Conservation (phyloP, 2,888 invertebrate species). For the Myopa tessellatipennis region DNA sequence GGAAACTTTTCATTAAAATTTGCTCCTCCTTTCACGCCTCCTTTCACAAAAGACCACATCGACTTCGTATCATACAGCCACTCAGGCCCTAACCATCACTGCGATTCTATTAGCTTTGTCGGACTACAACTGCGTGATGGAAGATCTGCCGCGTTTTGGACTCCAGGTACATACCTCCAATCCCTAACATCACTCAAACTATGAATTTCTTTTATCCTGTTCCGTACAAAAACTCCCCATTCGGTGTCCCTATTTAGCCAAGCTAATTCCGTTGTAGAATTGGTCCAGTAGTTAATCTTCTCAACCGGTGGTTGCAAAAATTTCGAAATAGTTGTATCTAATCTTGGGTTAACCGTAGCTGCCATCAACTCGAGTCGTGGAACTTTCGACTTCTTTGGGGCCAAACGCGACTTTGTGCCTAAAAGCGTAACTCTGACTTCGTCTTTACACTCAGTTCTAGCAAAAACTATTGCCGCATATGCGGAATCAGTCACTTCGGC, state of each 20-base stretch:
- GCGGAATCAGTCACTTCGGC: neutral
- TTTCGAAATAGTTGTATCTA: too few relatives aligned
- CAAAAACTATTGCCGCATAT: too few relatives aligned
- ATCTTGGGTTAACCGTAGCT: conserved; percentile 5
- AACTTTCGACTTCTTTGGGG: neutral
- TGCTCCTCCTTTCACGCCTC: neutral
- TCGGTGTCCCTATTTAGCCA: neutral
- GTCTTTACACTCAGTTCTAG: too few relatives aligned
- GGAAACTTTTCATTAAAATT: too few relatives aligned
- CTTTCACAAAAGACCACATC: neutral
- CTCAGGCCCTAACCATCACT: neutral
- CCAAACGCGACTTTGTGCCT: conserved; percentile 4
- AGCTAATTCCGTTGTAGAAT: neutral
- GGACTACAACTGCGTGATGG: too few relatives aligned
- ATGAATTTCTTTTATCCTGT: neutral
- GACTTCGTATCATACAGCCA: neutral
- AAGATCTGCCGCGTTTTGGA: too few relatives aligned
- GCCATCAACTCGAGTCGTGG: conserved; percentile 18
- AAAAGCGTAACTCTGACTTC: too few relatives aligned
- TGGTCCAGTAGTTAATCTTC: neutral
- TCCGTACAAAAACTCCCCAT: conserved; percentile 1
- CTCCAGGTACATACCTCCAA: too few relatives aligned
- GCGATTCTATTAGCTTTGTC: too few relatives aligned
- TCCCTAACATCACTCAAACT: too few relatives aligned
- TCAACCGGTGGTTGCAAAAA: neutral